phyloP scores from a whole-genome alignment of 2,113 vertebrate genomes.

The Oryzias curvinotus region DNA sequence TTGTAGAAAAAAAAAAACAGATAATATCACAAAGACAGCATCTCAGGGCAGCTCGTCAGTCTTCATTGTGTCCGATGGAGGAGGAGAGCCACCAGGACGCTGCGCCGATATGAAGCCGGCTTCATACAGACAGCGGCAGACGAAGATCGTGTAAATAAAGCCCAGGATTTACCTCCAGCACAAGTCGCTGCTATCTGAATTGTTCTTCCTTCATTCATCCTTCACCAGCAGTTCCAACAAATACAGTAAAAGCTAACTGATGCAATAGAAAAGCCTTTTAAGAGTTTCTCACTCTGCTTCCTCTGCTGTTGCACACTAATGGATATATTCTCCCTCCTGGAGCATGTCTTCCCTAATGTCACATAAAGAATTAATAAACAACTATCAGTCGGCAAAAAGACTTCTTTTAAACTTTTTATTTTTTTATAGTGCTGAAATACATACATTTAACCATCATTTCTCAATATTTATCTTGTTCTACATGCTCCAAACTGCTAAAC shows the following conservation, averaged over 20 bases:
- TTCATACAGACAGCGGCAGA: conserved; percentile 29
- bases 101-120: conserved; percentile 17
- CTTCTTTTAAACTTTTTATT: conserved; percentile 24
- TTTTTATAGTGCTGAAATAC: conserved; percentile 8
- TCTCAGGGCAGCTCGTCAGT: conserved; percentile 43
- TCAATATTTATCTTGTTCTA: background rate
- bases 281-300: conserved; percentile 17
- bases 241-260: conserved; percentile 44
- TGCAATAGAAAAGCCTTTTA: conserved; percentile 70
- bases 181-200: conserved; percentile 12
- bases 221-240: conserved; percentile 17
- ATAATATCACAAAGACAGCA: conserved; percentile 11
- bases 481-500: too few relatives aligned
- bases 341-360: conserved; percentile 54
- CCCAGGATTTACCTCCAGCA: conserved; percentile 14
- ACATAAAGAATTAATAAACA: conserved; percentile 56
- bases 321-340: conserved; percentile 64
- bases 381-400: conserved; percentile 47
- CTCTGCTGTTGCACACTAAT: conserved; percentile 59
- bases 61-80: conserved; percentile 47
- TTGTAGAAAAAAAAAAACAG: background rate
- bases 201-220: conserved; percentile 13
- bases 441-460: background rate
- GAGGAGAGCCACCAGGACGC: conserved; percentile 26
- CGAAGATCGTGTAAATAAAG: conserved; percentile 8